Evolutionary conservation across 30 jellyfish, hydroid and myxozoan species (phyloP), one percentile per base, ranked within the genome.

Genomic region (Aurelia aurita): DNA sequence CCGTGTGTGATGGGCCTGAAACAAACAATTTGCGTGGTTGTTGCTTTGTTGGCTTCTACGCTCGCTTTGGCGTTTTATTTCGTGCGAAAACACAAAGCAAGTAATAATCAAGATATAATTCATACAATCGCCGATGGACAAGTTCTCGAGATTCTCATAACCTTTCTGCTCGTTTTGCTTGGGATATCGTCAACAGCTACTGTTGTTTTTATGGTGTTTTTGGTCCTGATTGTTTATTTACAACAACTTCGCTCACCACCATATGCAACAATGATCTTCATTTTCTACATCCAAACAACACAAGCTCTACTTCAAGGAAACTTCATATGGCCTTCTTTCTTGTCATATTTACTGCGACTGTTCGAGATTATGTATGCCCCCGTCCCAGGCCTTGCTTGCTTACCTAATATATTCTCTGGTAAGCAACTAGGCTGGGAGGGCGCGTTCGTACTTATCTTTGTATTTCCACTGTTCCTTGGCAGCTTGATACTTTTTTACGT

Each of bases 401-500:
- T 96, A 19, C 98, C 98, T 0, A 96, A 96, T 85, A n/a, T 90
- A 43, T 82, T 66, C 77, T 84, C 97, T 15, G 99, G 97, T 10
- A 83, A 86, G 85, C 86, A 82, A 61, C 88, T 96, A 0, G 99
- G 99, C 82, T 96, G 99, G 99, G 98, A 78, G 70, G 99, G 99
- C 64, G 98, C 97, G 46, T 89, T 96, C 59, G 93, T 96, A 14
- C 76, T 91, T 68, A 89, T 89, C 10, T 89, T 95, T 49, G 62
- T 87, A 19, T 70, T 89, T 35, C 99, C 99, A 0, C 58, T 96
- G 31, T 47, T 96, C 27, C 95, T 96, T 44, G 99, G 99, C 47
- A 61, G 90, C 66, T 63, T 89, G 16, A 90, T 96, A 14, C 85
- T 84, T 18, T 53, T 74, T 71, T 89, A 89, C 79, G 74, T 90